Evolutionary conservation across 2,888 invertebrate genomes (phyloP).

Genomic region (Hecatera dysodea): DNA sequence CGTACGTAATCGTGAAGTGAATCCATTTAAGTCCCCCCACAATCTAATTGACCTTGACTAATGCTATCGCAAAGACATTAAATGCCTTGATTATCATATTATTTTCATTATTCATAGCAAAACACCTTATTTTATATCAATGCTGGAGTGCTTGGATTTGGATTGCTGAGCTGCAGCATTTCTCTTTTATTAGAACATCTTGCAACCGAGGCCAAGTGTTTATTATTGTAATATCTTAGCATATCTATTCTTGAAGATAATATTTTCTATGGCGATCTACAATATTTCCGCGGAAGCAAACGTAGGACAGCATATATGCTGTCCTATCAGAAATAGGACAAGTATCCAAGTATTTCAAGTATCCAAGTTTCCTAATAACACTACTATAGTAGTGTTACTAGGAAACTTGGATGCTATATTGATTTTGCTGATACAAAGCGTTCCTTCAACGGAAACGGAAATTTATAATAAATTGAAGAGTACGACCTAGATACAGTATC

Average conservation of each 20-base stretch:
- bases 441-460: not conserved
- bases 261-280: slow-evolving; percentile 19
- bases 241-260: not conserved
- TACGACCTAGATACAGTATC: not conserved
- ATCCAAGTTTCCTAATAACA: no score
- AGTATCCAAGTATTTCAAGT: no score
- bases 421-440: not conserved
- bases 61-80: slow-evolving; percentile 40
- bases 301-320: not conserved
- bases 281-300: slow-evolving; percentile 15
- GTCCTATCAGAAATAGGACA: no score
- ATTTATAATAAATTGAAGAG: slow-evolving; percentile 1
- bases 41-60: slow-evolving; percentile 36
- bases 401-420: not conserved
- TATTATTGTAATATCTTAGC: slow-evolving; percentile 5
- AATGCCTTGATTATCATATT: slow-evolving; percentile 26
- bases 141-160: slow-evolving; percentile 27
- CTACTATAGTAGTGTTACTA: not conserved
- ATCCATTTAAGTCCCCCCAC: slow-evolving; percentile 33
- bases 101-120: slow-evolving; percentile 40
- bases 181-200: slow-evolving; percentile 1
- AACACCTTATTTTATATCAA: slow-evolving; percentile 30
- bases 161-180: not conserved
- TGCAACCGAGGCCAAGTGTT: slow-evolving; percentile 1
- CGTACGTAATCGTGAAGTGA: slow-evolving; percentile 15